Evolutionary conservation across 2,888 invertebrate species (phyloP), one percentile per base, ranked within the genome.

Genomic region (Apamea anceps): DNA sequence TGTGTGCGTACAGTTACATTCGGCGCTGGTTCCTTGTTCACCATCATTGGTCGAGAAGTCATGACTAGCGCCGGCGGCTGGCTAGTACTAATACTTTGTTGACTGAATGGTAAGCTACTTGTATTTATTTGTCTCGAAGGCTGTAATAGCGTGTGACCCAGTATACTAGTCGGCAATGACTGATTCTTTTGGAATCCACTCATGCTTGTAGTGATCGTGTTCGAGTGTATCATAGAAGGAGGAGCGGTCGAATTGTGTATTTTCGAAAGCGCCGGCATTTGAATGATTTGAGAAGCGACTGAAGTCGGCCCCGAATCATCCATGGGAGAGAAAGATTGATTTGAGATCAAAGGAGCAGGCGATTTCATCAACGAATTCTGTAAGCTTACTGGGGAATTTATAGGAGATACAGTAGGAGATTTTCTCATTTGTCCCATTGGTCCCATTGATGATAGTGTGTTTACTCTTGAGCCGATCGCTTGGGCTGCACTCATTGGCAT

Each of bases 61-160:
- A 97, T 97, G 8, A 97, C 96, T 77, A 97, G 90, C 7, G 97
- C 97, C 15, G 97, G 97, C 2, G 97, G 97, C 89, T 97, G 97
- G 93, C 96, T 97, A 77, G 96, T 94, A 90, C 96, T 97, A 75
- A 97, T 96, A 85, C 95, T 96, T 88, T 97, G 97, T 77, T 95
- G 94, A 81, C 93, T 95, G 79, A 95, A 96, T 63, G 94, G 92
- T 77, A 96, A 89, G 86, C 94, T 96, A 75, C 91, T 93, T 1
- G 95, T 90, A 86, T 91, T 94, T 80, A 96, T 94, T 91, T 97
- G 97, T 80, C 97, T 94, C 7, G 95, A 92, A 21, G 96, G 96
- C 85, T 97, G 97, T 54, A 97, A 90, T 79, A 97, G 90, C 2
- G 97, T 97, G 79, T 97, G 96, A 0, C 97, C 96, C 68, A 97